phyloP scores from a whole-genome alignment of 2,888 invertebrate species.

The Parelbella ahira region DNA sequence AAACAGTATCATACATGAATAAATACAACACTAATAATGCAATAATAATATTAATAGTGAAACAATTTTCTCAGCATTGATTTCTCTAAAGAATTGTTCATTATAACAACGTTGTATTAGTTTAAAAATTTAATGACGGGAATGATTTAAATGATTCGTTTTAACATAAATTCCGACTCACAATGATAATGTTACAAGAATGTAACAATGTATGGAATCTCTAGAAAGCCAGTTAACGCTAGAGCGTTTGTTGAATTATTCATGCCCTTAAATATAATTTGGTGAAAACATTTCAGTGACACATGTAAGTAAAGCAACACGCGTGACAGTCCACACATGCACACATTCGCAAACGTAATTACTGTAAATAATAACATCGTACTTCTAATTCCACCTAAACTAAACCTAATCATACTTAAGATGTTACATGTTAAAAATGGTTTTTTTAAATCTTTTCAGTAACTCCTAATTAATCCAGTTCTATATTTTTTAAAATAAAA shows the following conservation, averaged over 20 bases:
- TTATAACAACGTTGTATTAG: conserved; percentile 51
- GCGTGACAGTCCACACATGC: conserved; percentile 50
- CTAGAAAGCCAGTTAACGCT: background rate
- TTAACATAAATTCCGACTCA: conserved; percentile 40
- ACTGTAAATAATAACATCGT: conserved; percentile 53
- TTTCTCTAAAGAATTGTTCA: conserved; percentile 50
- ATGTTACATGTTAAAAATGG: conserved; percentile 33
- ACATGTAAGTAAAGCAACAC: conserved; percentile 56
- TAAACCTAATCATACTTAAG: conserved; percentile 63
- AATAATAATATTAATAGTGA: conserved; percentile 66
- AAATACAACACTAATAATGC: conserved; percentile 77
- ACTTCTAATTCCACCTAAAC: conserved; percentile 66
- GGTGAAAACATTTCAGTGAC: conserved; percentile 48
- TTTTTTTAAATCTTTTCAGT: conserved; percentile 29
- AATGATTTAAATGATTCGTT: conserved; percentile 70
- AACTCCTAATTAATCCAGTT: conserved; percentile 26
- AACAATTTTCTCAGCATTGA: conserved; percentile 46
- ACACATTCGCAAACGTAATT: conserved; percentile 60
- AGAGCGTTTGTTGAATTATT: too few relatives aligned
- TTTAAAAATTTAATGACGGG: conserved; percentile 57
- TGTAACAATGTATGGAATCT: conserved; percentile 44
- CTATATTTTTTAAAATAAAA: conserved; percentile 33
- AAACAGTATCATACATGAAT: conserved; percentile 79
- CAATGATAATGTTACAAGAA: conserved; percentile 40
- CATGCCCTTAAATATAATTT: conserved; percentile 45